phyloP scores from a whole-genome alignment of 92 coral and sea anemone genomes.

The Palythoa grandiflora region DNA sequence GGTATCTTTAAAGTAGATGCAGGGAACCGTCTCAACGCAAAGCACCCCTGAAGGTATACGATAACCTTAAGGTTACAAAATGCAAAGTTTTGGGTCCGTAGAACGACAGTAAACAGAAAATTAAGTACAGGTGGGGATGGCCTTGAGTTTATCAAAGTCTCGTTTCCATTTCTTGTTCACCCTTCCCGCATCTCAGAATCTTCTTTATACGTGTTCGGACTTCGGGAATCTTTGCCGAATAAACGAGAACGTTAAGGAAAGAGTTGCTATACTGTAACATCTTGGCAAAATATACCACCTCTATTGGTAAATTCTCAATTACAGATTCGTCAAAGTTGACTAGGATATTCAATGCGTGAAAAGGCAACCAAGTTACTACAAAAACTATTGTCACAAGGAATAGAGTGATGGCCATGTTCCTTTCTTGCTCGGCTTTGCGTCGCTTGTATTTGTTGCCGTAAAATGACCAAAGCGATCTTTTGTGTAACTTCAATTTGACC shows the following conservation, averaged over 20 bases:
- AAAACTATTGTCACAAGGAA: slow-evolving; percentile 35
- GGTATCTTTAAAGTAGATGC: no score
- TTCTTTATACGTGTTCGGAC: slow-evolving; percentile 13
- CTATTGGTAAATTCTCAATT: slow-evolving; percentile 8
- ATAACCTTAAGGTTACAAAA: no score
- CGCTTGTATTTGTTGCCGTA: not conserved
- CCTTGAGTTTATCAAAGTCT: not conserved
- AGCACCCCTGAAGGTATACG: no score
- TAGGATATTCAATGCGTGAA: slow-evolving; percentile 29
- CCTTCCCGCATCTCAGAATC: not conserved
- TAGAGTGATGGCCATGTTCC: not conserved
- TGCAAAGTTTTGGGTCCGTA: no score
- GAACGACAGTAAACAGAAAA: no score
- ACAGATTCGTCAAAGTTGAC: slow-evolving; percentile 32
- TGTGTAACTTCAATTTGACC: slow-evolving; percentile 7
- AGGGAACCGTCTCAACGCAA: no score
- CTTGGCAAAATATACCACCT: slow-evolving; percentile 31
- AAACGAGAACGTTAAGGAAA: slow-evolving; percentile 29
- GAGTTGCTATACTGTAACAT: slow-evolving; percentile 33
- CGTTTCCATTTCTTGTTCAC: not conserved
- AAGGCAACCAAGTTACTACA: slow-evolving; percentile 32
- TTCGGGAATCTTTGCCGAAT: slow-evolving; percentile 32
- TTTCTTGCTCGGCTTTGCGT: slow-evolving; percentile 10
- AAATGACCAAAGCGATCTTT: not conserved
- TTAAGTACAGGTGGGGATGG: no score